A percentile compares a stretch with the other conserved stretches of the same genome.
Conservation (phyloP, 2,113 vertebrate genomes). For the Chionomys nivalis region DNA sequence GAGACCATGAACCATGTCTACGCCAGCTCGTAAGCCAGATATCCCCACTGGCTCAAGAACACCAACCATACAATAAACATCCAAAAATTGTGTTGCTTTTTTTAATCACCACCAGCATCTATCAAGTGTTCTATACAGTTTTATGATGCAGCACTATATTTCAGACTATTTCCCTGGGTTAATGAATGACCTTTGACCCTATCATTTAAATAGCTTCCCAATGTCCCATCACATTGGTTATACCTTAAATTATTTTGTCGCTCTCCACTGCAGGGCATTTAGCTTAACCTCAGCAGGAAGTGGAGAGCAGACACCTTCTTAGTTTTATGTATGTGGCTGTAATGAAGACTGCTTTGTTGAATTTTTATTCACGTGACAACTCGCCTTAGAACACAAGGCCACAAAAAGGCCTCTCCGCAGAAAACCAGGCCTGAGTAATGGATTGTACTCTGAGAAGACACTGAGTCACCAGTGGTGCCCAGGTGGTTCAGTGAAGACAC, state of each 20-base stretch:
- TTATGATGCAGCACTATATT: background rate
- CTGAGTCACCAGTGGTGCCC: background rate
- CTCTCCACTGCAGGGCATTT: background rate
- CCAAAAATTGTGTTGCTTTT: background rate
- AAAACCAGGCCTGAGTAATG: no score
- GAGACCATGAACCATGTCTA: background rate
- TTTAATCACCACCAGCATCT: background rate
- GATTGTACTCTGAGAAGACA: fast-evolving
- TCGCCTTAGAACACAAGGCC: background rate
- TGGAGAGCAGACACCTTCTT: background rate
- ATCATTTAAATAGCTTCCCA: background rate
- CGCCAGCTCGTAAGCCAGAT: background rate
- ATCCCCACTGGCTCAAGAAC: background rate
- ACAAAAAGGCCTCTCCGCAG: no score
- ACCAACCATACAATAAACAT: no score
- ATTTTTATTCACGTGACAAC: background rate
- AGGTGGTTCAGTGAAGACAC: background rate
- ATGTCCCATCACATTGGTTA: background rate
- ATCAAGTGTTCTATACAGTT: background rate
- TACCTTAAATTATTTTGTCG: background rate
- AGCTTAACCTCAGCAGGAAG: background rate
- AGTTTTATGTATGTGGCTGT: background rate
- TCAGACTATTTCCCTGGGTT: background rate
- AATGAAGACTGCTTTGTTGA: background rate
- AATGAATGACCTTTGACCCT: background rate